Base-by-base conservation (phyloP, 2,888 invertebrate genomes). In the Rhingia campestris region DNA sequence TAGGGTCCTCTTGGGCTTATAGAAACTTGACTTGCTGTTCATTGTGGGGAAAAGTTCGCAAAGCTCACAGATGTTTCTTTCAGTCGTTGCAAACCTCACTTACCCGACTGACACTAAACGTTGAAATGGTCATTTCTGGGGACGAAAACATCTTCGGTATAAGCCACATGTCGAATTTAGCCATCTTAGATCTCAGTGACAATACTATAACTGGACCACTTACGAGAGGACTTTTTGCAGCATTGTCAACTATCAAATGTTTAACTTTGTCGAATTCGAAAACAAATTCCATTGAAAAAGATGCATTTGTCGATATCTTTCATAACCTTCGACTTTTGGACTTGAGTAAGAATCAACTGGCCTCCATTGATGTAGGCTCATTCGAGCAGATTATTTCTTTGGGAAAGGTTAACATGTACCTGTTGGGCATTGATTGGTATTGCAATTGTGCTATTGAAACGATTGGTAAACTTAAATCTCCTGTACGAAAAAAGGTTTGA, bases 11-110 rank as follows among this genome's bases (percentile, higher is more conserved):
- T 80, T 90, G 3, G 91, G 91, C 0, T 85, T 91, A 0, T 86
- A 88, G 3, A 84, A 87, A 0, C 72, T 91, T 0, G 84, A 74
- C 12, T 88, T 87, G 43, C 82, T 91, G 9, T 87, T 86, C 4
- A 88, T 91, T 6, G 86, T 81, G 3, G 86, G n/a, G 87, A 0
- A 75, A 63, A 3, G 47, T 90, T 5, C 63, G 74, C 0, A 43
- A 59, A 0, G 72, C 89, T 2, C 86, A 87, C 51, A 63, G 88
- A 22, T 86, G 87, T 3, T 88, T 91, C 37, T 86, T 91, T 49
- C 90, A 90, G 51, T 89, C 91, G 0, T 87, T 91, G 0, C 89
- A 90, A 69, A 69, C 86, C 1, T 89, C 89, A 0, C 80, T 91
- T 2, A 77, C 79, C 0, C 86, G 87, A 12, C 70, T 91, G 3